Conservation (phyloP, 2,888 invertebrate species). For the Brachypterus glaber region DNA sequence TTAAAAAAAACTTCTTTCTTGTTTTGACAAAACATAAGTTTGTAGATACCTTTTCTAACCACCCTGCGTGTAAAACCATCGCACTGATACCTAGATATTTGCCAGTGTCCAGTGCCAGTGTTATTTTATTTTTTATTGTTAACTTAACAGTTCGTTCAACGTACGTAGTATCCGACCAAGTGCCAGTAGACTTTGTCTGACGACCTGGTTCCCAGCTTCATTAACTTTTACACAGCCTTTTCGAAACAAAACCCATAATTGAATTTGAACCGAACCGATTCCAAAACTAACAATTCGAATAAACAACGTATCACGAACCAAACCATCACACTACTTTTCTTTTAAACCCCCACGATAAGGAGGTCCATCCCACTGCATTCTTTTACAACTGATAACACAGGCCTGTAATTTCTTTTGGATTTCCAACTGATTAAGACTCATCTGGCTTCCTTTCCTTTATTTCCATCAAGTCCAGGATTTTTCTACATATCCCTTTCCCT, state of each 20-base stretch:
- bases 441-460: no score
- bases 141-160: conserved; percentile 20
- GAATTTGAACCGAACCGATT: conserved; percentile 30
- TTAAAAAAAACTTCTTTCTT: no score
- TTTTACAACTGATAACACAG: no score
- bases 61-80: conserved; percentile 18
- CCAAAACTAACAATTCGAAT: conserved; percentile 24
- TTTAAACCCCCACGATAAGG: conserved; percentile 7
- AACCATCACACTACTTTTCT: conserved; percentile 3
- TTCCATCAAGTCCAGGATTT: no score
- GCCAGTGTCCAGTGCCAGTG: conserved; percentile 41
- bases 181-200: no score
- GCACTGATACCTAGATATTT: conserved; percentile 25
- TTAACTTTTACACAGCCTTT: conserved; percentile 35
- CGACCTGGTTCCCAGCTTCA: conserved; percentile 37
- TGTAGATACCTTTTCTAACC: no score
- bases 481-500: no score
- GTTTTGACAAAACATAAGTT: no score
- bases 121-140: conserved; percentile 22
- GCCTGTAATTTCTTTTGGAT: no score
- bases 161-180: conserved; percentile 32
- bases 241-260: conserved; percentile 33
- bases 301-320: conserved; percentile 19
- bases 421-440: no score
- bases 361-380: no score